Percentiles rank a stretch among this genome's conserved stretches.
phyloP scores from a whole-genome alignment of 2,113 vertebrate species.

The Axis porcinus region DNA sequence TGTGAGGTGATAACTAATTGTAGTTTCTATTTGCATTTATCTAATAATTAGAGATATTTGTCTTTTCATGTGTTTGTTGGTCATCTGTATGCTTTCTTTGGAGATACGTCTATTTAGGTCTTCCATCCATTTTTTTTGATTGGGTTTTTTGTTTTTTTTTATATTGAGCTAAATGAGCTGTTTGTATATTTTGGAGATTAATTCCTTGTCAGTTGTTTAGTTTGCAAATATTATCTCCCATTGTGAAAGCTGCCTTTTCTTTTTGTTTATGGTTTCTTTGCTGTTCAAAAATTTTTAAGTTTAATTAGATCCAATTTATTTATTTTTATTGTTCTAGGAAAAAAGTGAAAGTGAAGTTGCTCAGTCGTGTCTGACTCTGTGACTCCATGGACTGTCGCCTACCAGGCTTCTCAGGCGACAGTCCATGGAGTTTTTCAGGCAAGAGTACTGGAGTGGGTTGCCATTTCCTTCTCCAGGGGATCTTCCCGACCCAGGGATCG shows the following conservation, averaged over 20 bases:
- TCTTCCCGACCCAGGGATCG: rapidly evolving
- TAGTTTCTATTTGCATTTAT: neutral
- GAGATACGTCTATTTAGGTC: neutral
- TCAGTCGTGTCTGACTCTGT: rapidly evolving
- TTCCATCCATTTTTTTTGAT: neutral
- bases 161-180: neutral
- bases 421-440: neutral
- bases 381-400: neutral
- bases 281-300: neutral
- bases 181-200: neutral
- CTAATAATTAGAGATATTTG: neutral
- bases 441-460: neutral
- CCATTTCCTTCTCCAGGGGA: neutral
- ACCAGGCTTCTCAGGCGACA: neutral
- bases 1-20: neutral
- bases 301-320: neutral
- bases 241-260: neutral
- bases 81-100: neutral
- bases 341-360: neutral
- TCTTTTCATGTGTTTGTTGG: neutral
- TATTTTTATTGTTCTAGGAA: neutral
- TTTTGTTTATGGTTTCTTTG: neutral
- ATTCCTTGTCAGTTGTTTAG: neutral
- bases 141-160: neutral
- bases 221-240: neutral